These are phyloP conservation scores for Siderastrea siderea DNA, from an alignment of 92 coral and sea anemone genomes.

Conservation along the genomic window DNA sequence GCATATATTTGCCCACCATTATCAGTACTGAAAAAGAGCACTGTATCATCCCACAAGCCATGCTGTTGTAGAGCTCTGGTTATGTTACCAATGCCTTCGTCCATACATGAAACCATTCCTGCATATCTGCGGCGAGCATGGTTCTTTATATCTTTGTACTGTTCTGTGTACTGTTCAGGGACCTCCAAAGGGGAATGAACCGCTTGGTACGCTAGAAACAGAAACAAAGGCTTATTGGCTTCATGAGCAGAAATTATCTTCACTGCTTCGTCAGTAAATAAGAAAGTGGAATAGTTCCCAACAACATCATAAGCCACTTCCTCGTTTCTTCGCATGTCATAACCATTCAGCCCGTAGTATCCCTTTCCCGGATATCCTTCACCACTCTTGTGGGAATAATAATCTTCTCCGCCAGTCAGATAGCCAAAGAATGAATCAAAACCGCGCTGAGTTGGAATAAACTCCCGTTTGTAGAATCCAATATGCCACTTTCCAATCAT, in stretches of 20 bases:
- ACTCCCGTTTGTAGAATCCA: slow-evolving; percentile 64
- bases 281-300: slow-evolving; percentile 59
- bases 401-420: slow-evolving; percentile 72
- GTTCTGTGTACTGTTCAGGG: slow-evolving; percentile 42
- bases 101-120: slow-evolving; percentile 72
- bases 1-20: slow-evolving; percentile 65
- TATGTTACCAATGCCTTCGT: slow-evolving; percentile 4
- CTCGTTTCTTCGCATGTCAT: background rate
- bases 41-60: slow-evolving; percentile 75
- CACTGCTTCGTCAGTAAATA: slow-evolving; percentile 2
- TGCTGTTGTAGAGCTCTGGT: slow-evolving; percentile 41
- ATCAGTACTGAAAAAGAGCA: slow-evolving; percentile 73
- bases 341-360: slow-evolving; percentile 24
- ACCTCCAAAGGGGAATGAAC: slow-evolving; percentile 72
- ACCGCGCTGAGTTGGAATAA: slow-evolving; percentile 72
- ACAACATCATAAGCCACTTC: slow-evolving; percentile 41
- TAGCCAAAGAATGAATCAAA: slow-evolving; percentile 76
- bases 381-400: slow-evolving; percentile 42
- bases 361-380: slow-evolving; percentile 22
- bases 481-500: slow-evolving; percentile 80
- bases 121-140: slow-evolving; percentile 49
- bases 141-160: background rate
- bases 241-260: slow-evolving; percentile 59
- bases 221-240: slow-evolving; percentile 15
- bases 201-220: slow-evolving; percentile 38